Conservation (phyloP, 2,113 vertebrate species). For the Plectropomus leopardus region DNA sequence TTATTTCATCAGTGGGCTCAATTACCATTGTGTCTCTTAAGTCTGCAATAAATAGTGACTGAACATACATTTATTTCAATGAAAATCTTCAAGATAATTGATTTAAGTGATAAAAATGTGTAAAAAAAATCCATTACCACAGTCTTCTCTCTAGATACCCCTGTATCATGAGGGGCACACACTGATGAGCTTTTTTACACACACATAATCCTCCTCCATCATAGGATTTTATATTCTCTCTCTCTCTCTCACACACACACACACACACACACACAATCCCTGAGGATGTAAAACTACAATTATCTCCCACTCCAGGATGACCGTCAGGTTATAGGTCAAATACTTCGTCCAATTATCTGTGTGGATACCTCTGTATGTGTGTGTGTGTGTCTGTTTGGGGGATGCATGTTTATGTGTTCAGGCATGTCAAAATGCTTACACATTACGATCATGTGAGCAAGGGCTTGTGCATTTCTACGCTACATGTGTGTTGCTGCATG, state of each 20-base stretch:
- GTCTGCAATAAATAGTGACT: too few species aligned
- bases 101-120: neutral
- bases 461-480: neutral
- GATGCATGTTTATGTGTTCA: slow-evolving; percentile 21
- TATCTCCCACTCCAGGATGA: slow-evolving; percentile 57
- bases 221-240: neutral
- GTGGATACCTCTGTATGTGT: slow-evolving; percentile 10
- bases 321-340: slow-evolving; percentile 65
- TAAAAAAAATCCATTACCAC: neutral
- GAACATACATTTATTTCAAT: too few species aligned
- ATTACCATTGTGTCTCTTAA: too few species aligned
- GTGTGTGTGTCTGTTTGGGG: slow-evolving; percentile 36
- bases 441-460: slow-evolving; percentile 23
- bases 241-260: neutral
- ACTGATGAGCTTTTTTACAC: slow-evolving; percentile 8
- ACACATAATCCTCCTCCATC: slow-evolving; percentile 10
- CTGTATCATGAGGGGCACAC: neutral
- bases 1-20: too few species aligned
- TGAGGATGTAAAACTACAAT: slow-evolving; percentile 69
- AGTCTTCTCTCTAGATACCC: neutral
- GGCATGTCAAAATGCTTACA: slow-evolving; percentile 26
- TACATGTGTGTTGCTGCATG: slow-evolving; percentile 15
- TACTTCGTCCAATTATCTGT: slow-evolving; percentile 60
- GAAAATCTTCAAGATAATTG: too few species aligned
- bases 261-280: slow-evolving; percentile 40